Evolutionary conservation across 2,888 invertebrate genomes (phyloP), one percentile per base, ranked within the genome.

Genomic region (Rhogogaster chlorosoma): DNA sequence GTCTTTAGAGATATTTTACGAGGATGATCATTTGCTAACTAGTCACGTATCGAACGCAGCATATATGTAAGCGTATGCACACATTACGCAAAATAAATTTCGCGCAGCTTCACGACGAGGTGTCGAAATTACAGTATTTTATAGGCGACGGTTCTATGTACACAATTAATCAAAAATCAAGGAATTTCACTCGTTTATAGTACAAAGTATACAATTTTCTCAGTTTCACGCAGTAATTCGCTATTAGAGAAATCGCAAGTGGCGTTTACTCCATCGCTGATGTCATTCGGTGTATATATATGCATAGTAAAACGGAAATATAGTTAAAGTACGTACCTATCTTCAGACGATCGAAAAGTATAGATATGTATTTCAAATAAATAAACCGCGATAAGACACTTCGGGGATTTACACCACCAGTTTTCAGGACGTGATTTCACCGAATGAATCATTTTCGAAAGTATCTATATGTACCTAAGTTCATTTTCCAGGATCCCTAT

Each of bases 401-500:
- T 77, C 29, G 80, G 80, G 80, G 12, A 80, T 80, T 80, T 80
- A 36, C 80, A 18, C 38, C 22, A 38, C 6, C 38, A 38, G 32
- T 53, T 32, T 12, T 26, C 77, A 53, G 32, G 32, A 49, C 2
- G 53, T 80, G 80, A 80, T 80, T 80, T 80, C 80, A 80, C 80
- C 12, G 22, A 36, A 61, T 80, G 61, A 80, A 61, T 80, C 80
- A 80, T 61, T 80, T 80, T 57, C 15, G n/a, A 80, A 57, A 80
- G 61, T 18, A n/a, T 61, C 32, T 15, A 18, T 15, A 32, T 2
- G 26, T 2, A 29, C 29, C n/a, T n/a, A n/a, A n/a, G 18, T 36
- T 70, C 32, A 70, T 32, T 70, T 70, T 70, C 70, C 86, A 88
- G 87, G 84, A 87, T 86, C 77, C 15, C 26, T 15, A 77, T 15